Conservation (phyloP, 2,888 invertebrate genomes). For the Spodoptera littoralis region DNA sequence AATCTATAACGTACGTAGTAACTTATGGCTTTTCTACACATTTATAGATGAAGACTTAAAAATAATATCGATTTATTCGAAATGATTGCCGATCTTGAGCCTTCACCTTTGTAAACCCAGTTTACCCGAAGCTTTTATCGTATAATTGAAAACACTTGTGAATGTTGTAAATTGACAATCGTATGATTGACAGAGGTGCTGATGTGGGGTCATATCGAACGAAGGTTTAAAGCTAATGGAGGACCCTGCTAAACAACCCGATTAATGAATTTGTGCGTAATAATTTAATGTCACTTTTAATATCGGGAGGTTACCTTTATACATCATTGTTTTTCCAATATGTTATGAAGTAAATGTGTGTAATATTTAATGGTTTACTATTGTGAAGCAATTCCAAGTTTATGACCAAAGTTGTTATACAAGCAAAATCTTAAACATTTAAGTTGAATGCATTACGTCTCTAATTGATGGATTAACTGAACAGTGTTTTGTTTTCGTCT, state of each 20-base stretch:
- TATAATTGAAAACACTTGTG: conserved; percentile 47
- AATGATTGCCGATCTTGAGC: conserved; percentile 24
- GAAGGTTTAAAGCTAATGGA: conserved; percentile 36
- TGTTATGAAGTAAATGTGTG: too few relatives aligned
- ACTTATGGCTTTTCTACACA: too few relatives aligned
- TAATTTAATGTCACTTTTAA: not conserved
- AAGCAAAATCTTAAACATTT: conserved; percentile 41
- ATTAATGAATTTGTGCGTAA: not conserved
- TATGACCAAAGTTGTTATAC: conserved; percentile 35
- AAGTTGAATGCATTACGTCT: conserved; percentile 43
- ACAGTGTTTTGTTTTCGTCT: conserved; percentile 52
- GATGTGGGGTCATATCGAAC: conserved; percentile 33
- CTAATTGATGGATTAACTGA: conserved; percentile 57
- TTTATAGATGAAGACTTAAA: conserved; percentile 5
- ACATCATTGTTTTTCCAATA: not conserved
- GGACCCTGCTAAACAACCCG: conserved; percentile 19
- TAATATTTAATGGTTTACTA: conserved; percentile 4
- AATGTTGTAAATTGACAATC: conserved; percentile 48
- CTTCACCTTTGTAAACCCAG: conserved; percentile 20
- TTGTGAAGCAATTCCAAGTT: conserved; percentile 33
- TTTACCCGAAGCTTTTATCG: conserved; percentile 19
- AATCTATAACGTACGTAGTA: too few relatives aligned
- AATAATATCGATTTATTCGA: conserved; percentile 18
- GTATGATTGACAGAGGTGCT: conserved; percentile 54
- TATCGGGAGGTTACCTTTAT: not conserved